Conservation (phyloP, 2,113 vertebrate genomes). For the Chauna torquata region DNA sequence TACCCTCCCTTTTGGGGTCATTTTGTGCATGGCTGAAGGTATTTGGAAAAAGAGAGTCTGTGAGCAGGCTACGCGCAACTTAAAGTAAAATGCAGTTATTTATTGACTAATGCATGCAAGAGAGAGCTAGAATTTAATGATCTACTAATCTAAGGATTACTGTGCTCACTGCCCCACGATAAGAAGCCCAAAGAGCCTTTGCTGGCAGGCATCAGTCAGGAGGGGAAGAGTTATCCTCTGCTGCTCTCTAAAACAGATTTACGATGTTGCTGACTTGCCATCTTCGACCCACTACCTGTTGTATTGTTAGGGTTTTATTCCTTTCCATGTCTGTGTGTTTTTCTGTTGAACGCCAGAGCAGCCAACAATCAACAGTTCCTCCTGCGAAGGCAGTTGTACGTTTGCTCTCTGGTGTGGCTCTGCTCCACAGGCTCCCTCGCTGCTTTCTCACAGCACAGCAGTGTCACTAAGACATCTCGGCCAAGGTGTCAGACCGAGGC, state of each 20-base stretch:
- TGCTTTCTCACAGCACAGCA: neutral
- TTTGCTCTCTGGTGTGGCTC: neutral
- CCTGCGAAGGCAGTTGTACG: neutral
- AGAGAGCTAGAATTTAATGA: neutral
- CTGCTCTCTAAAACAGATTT: neutral
- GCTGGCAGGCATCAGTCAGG: neutral
- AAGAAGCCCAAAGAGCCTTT: neutral
- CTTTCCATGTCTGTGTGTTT: fast-evolving
- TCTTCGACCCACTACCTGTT: neutral
- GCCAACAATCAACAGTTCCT: neutral
- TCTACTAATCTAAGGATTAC: neutral
- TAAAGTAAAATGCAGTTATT: neutral
- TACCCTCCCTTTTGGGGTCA: neutral
- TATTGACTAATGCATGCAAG: neutral
- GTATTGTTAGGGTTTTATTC: neutral
- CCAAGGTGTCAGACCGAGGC: too few species aligned
- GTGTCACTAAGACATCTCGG: neutral
- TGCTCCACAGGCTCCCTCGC: neutral
- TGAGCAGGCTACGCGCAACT: neutral
- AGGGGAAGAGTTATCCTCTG: neutral
- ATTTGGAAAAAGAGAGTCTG: neutral
- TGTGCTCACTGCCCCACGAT: neutral
- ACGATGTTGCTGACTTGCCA: neutral
- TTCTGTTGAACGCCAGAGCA: neutral
- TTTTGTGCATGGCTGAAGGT: neutral